These are phyloP conservation scores for Eucera pruinosa DNA, from an alignment of 2,888 invertebrate genomes.

Conservation along the genomic window DNA sequence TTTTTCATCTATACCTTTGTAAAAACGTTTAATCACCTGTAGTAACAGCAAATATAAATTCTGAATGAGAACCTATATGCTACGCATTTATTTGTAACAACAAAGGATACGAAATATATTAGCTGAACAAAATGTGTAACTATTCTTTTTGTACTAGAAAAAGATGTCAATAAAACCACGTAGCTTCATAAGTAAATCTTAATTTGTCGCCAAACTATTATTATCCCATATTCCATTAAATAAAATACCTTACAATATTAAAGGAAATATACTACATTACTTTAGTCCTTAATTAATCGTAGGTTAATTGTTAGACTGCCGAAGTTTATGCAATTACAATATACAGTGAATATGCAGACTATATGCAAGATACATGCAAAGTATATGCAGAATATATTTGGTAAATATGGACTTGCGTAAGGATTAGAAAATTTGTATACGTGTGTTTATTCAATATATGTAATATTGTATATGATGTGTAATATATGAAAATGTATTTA, in stretches of 20 bases:
- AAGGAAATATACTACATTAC: too few relatives aligned
- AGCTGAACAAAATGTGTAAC: constrained; percentile 33
- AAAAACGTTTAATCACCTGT: constrained; percentile 1
- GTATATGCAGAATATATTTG: too few relatives aligned
- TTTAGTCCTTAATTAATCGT: too few relatives aligned
- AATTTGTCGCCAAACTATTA: background rate
- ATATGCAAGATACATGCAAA: too few relatives aligned
- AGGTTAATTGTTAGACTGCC: too few relatives aligned
- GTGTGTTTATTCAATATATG: too few relatives aligned
- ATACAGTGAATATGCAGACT: too few relatives aligned
- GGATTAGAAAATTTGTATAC: too few relatives aligned
- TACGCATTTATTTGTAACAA: constrained; percentile 31
- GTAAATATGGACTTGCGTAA: too few relatives aligned
- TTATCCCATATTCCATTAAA: background rate
- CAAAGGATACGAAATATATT: constrained; percentile 24
- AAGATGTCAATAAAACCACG: constrained; percentile 39
- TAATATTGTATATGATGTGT: too few relatives aligned
- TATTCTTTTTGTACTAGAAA: constrained; percentile 42
- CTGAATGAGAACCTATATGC: background rate
- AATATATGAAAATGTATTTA: too few relatives aligned
- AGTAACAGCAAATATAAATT: constrained; percentile 7
- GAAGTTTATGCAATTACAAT: too few relatives aligned
- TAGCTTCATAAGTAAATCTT: constrained; percentile 30
- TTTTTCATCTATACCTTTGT: constrained; percentile 20
- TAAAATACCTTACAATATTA: background rate